These are phyloP conservation scores for Xiphias gladius DNA, from an alignment of 2,113 vertebrate genomes.

Conservation along the genomic window DNA sequence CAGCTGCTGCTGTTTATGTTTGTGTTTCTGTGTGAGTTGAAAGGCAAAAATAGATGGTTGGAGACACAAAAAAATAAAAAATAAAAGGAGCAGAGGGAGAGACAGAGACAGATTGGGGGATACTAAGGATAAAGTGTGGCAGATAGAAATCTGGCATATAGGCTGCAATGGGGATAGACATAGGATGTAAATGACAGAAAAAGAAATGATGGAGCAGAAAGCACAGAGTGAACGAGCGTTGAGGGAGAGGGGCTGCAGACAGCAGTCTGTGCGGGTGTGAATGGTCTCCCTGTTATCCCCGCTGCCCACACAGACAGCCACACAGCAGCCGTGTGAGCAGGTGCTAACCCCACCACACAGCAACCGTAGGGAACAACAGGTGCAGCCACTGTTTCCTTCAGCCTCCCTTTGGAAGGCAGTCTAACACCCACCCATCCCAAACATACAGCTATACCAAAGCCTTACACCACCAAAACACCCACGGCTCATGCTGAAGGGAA, in stretches of 20 bases:
- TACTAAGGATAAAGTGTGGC: conserved; percentile 59
- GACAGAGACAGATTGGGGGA: conserved; percentile 44
- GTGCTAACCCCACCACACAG: conserved; percentile 80
- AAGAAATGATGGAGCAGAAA: conserved; percentile 65
- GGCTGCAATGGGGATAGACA: conserved; percentile 24
- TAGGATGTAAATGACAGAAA: conserved; percentile 51
- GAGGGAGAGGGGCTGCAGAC: conserved; percentile 75
- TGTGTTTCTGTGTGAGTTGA: conserved; percentile 57
- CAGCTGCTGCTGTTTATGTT: conserved; percentile 68
- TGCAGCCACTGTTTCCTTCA: conserved; percentile 77
- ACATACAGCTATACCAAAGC: conserved; percentile 49
- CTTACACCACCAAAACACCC: conserved; percentile 48
- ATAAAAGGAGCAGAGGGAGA: conserved; percentile 7
- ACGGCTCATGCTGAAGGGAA: conserved; percentile 15
- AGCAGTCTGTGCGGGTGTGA: conserved; percentile 79
- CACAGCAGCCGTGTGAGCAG: conserved; percentile 83
- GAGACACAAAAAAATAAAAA: conserved; percentile 19
- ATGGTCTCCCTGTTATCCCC: conserved; percentile 82
- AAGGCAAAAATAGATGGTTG: conserved; percentile 47
- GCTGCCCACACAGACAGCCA: conserved; percentile 81
- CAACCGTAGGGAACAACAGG: conserved; percentile 79
- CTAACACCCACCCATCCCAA: conserved; percentile 53
- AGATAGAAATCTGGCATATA: conserved; percentile 50
- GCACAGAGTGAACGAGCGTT: conserved; percentile 50
- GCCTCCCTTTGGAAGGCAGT: conserved; percentile 60